Evolutionary conservation across 2,797 vertebrate genomes (phyloP).

Genomic region (Squalus acanthias): DNA sequence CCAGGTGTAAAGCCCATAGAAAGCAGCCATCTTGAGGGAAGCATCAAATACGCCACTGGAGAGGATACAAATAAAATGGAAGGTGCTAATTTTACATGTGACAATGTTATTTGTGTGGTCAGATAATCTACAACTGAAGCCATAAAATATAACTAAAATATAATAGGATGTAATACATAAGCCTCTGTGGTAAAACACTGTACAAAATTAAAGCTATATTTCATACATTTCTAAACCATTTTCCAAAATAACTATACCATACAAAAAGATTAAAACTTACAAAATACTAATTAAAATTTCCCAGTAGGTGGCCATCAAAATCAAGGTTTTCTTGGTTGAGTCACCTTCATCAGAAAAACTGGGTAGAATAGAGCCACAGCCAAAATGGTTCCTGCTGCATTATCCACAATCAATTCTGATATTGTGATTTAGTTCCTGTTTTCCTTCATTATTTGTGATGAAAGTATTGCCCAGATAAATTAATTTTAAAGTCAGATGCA

Average conservation of each 20-base stretch:
- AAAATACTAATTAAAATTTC: neutral
- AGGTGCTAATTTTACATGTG: slow-evolving; percentile 16
- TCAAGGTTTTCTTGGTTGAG: neutral
- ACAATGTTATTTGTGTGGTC: neutral
- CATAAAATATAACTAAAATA: neutral
- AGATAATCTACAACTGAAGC: neutral
- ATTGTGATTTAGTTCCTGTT: neutral
- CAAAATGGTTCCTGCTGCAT: neutral
- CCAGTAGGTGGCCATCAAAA: neutral
- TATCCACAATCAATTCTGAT: neutral
- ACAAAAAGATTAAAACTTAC: neutral
- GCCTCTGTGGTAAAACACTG: neutral
- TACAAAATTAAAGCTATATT: neutral
- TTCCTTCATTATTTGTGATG: neutral
- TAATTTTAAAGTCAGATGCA: neutral
- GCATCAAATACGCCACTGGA: slow-evolving; percentile 96
- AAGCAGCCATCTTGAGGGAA: slow-evolving; percentile 96
- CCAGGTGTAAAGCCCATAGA: slow-evolving; percentile 98
- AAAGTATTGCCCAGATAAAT: neutral
- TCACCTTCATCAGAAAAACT: neutral
- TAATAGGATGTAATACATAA: neutral
- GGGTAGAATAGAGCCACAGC: neutral
- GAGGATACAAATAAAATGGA: slow-evolving; percentile 34
- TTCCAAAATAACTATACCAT: neutral
- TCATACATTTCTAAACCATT: neutral